phyloP scores from a whole-genome alignment of 2,888 invertebrate species.

The Deilephila porcellus region DNA sequence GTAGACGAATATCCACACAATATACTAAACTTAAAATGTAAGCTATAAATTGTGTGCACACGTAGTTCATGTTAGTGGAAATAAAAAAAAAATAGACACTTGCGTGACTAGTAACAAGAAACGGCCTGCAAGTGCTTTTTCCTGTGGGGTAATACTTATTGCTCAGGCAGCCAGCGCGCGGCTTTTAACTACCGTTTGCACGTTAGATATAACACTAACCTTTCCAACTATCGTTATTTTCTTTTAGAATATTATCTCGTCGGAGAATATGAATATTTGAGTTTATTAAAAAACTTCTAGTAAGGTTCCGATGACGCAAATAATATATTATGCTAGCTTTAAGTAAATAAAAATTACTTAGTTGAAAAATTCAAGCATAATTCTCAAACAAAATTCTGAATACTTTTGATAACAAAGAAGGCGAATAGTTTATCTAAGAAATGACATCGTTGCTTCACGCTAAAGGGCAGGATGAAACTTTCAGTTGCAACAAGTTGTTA shows the following conservation, averaged over 20 bases:
- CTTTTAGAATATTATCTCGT: not conserved
- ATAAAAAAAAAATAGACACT: constrained; percentile 13
- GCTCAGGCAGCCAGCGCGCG: not conserved
- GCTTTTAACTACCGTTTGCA: not conserved
- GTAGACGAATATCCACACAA: not conserved
- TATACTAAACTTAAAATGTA: not conserved
- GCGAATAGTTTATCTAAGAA: not conserved
- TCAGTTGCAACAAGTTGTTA: constrained; percentile 43
- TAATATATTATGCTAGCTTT: no score
- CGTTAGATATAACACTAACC: not conserved
- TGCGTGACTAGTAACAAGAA: not conserved
- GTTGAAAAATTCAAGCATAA: no score
- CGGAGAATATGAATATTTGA: not conserved
- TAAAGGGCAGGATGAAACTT: not conserved
- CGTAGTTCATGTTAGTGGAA: not conserved
- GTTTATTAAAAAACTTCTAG: not conserved
- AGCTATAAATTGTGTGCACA: not conserved
- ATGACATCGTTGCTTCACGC: not conserved
- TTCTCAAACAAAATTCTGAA: no score
- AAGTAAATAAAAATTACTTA: no score
- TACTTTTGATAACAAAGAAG: no score
- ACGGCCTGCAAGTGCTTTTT: constrained; percentile 20
- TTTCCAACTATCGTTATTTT: not conserved
- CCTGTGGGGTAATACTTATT: constrained; percentile 11
- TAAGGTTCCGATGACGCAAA: no score